Conservation (phyloP, 2,797 vertebrate genomes). For the Phrynocephalus forsythii region DNA sequence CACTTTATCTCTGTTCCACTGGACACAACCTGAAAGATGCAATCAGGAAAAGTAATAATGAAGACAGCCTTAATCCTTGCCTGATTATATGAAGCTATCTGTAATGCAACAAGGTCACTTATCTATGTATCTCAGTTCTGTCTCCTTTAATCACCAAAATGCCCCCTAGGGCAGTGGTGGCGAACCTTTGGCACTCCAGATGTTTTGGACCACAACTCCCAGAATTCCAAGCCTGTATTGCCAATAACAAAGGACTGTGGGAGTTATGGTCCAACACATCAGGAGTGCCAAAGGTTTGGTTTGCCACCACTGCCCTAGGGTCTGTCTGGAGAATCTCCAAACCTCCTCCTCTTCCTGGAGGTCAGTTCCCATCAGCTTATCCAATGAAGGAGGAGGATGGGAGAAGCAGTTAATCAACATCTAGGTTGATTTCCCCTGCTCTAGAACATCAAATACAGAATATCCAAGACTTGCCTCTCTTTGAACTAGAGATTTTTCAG, state of each 20-base stretch:
- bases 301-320: too few species aligned
- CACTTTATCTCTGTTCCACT: neutral
- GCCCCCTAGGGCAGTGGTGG: too few species aligned
- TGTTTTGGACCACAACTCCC: too few species aligned
- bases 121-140: neutral
- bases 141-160: neutral
- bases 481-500: neutral
- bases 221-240: too few species aligned
- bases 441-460: neutral
- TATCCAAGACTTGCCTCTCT: neutral
- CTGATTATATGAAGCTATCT: neutral
- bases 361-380: neutral
- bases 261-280: too few species aligned
- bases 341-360: neutral
- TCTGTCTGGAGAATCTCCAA: too few species aligned
- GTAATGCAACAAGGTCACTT: neutral
- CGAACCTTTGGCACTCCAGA: too few species aligned
- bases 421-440: neutral
- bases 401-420: neutral
- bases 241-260: neutral
- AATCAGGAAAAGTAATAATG: neutral
- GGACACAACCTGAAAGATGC: neutral
- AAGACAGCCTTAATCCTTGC: neutral
- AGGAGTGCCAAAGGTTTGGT: too few species aligned
- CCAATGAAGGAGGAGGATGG: neutral